Evolutionary conservation across 2,797 vertebrate genomes (phyloP).

Genomic region (Molossus molossus): DNA sequence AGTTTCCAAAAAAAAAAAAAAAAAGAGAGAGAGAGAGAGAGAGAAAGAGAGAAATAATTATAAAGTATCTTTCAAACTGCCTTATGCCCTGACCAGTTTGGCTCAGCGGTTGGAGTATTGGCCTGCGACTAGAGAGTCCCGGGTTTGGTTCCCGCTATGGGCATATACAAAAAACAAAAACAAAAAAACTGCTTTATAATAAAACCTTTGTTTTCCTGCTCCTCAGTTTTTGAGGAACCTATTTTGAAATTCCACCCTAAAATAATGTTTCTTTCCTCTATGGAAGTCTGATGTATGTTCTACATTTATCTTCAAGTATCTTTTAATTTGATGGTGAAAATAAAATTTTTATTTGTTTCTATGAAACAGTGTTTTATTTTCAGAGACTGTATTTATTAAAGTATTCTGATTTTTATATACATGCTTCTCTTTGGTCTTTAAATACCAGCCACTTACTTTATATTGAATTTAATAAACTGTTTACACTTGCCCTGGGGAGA

Average conservation of each 20-base stretch:
- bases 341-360: not conserved
- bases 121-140: too few species aligned
- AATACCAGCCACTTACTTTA: constrained; percentile 55
- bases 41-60: not conserved
- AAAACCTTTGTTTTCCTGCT: not conserved
- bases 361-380: constrained; percentile 55
- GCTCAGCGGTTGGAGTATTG: too few species aligned
- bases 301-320: constrained; percentile 13
- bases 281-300: not conserved
- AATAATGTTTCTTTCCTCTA: not conserved
- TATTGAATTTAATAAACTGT: constrained; percentile 49
- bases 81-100: too few species aligned
- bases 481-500: not conserved
- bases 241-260: constrained; percentile 64
- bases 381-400: constrained; percentile 7
- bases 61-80: not conserved
- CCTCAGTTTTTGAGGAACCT: not conserved
- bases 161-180: too few species aligned
- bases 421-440: constrained; percentile 32
- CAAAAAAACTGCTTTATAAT: not conserved
- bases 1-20: not conserved
- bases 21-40: not conserved
- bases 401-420: constrained; percentile 41
- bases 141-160: too few species aligned
- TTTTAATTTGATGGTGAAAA: not conserved